Conservation (phyloP, 2,797 vertebrate genomes). For the Acrocephalus scirpaceus region DNA sequence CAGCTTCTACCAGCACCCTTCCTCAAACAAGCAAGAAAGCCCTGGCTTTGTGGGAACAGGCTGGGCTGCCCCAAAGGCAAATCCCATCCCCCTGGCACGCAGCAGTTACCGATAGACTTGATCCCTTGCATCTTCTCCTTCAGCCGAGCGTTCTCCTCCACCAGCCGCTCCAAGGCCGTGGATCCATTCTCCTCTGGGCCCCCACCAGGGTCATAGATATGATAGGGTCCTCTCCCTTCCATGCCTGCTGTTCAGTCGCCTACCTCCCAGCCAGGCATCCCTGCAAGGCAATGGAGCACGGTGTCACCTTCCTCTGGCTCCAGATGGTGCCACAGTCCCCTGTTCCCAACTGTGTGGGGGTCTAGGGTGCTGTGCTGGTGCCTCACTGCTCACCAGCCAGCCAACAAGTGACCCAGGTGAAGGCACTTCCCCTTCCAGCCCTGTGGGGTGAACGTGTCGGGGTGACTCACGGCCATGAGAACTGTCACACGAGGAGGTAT, state of each 20-base stretch:
- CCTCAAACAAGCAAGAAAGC: not conserved
- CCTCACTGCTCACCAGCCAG: not conserved
- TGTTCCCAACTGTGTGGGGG: accelerated
- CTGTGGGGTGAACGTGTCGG: not conserved
- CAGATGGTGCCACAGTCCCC: accelerated
- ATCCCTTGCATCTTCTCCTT: slow-evolving; percentile 97
- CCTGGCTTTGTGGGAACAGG: not conserved
- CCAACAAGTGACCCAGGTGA: not conserved
- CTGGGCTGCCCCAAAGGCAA: not conserved
- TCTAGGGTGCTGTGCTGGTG: not conserved
- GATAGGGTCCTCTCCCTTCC: slow-evolving; percentile 96
- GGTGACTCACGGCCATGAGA: slow-evolving; percentile 49
- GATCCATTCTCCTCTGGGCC: slow-evolving; percentile 70
- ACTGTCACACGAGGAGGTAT: not conserved
- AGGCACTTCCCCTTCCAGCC: not conserved
- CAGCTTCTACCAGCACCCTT: not conserved
- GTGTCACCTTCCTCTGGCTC: not conserved
- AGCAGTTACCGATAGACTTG: slow-evolving; percentile 89
- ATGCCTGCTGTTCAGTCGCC: slow-evolving; percentile 76
- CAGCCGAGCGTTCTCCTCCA: slow-evolving; percentile 91
- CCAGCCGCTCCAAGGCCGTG: slow-evolving; percentile 86
- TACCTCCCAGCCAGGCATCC: slow-evolving; percentile 46
- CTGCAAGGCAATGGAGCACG: slow-evolving; percentile 61
- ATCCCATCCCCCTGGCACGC: not conserved
- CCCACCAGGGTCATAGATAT: slow-evolving; percentile 96